phyloP scores from a whole-genome alignment of 2,113 vertebrate species.

The Pholis gunnellus region DNA sequence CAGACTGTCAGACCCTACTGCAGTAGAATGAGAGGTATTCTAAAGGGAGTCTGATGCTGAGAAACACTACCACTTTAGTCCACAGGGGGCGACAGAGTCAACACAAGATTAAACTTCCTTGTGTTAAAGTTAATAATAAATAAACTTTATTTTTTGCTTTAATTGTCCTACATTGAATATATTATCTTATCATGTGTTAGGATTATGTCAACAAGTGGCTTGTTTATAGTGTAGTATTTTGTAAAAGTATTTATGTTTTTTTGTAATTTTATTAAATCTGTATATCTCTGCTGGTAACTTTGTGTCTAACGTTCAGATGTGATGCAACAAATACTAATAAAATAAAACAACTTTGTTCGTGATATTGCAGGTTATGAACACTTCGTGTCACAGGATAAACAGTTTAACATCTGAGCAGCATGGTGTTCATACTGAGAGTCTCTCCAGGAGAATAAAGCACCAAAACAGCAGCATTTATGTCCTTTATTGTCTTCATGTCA shows the following conservation, averaged over 20 bases:
- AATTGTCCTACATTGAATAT: too few species aligned
- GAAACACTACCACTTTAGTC: too few species aligned
- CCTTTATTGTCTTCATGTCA: constrained; percentile 8
- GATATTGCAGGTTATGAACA: neutral
- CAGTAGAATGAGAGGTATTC: too few species aligned
- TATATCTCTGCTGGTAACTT: neutral
- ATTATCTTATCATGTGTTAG: too few species aligned
- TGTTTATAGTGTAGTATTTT: too few species aligned
- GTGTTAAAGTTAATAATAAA: too few species aligned
- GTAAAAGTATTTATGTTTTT: too few species aligned
- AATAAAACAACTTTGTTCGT: neutral
- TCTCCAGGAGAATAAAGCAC: neutral
- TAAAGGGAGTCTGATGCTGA: too few species aligned
- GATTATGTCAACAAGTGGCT: too few species aligned
- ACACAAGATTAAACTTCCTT: too few species aligned
- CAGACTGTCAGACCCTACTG: too few species aligned
- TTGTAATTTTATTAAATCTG: neutral
- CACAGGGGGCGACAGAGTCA: too few species aligned
- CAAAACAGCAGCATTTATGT: neutral
- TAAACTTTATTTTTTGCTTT: neutral
- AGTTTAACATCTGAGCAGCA: neutral
- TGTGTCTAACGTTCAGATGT: neutral
- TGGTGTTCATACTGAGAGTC: neutral
- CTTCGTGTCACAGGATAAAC: neutral
- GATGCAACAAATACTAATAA: neutral